Evolutionary conservation across 2,113 vertebrate species (phyloP).

Genomic region (Psittacara wagleri): DNA sequence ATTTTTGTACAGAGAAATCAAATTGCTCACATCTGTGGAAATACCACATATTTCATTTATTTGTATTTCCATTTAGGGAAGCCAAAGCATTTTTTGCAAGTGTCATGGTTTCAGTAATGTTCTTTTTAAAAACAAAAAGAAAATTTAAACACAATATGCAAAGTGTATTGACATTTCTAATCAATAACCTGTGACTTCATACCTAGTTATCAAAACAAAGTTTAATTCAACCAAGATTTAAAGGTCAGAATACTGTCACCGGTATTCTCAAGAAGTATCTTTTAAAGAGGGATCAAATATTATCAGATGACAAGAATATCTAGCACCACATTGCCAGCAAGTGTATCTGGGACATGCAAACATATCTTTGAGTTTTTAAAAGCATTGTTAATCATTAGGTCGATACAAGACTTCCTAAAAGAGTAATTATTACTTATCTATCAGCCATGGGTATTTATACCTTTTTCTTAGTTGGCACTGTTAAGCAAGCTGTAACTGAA

Average conservation of each 20-base stretch:
- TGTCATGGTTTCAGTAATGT: not conserved
- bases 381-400: not conserved
- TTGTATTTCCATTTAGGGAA: constrained; percentile 30
- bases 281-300: not conserved
- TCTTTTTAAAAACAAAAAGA: not conserved
- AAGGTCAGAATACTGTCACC: not conserved
- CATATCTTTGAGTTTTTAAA: not conserved
- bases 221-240: constrained; percentile 39
- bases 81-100: constrained; percentile 7
- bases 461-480: not conserved
- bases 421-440: not conserved
- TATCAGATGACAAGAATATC: not conserved
- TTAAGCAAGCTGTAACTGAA: not conserved
- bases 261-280: not conserved
- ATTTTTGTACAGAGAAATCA: constrained; percentile 61
- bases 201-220: not conserved
- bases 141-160: not conserved
- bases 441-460: not conserved
- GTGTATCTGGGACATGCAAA: not conserved
- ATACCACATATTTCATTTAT: not conserved
- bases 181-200: not conserved
- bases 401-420: not conserved
- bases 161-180: not conserved
- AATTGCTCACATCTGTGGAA: constrained; percentile 54
- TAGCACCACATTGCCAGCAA: not conserved